Percentiles rank a stretch among this genome's conserved stretches.
phyloP scores from a whole-genome alignment of 2,113 vertebrate genomes.

The Malurus elegans region DNA sequence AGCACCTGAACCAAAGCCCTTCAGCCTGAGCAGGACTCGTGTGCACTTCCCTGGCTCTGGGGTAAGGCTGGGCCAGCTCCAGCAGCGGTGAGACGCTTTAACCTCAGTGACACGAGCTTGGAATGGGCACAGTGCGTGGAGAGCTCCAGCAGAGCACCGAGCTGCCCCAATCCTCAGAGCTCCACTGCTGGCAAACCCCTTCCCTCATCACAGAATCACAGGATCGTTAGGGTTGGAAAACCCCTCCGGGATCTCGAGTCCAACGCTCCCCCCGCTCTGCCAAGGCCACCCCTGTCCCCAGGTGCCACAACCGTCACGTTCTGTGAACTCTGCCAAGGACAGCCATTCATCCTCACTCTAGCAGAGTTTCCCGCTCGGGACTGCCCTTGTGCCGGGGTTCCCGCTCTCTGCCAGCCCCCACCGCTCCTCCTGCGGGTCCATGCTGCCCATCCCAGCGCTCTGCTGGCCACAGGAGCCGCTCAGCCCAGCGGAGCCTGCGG shows the following conservation, averaged over 20 bases:
- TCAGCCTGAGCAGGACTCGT: neutral
- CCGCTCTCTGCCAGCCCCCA: accelerated
- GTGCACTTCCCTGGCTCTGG: neutral
- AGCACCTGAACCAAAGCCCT: neutral
- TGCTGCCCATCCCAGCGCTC: accelerated
- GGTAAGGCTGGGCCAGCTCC: neutral
- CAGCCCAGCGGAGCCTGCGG: neutral
- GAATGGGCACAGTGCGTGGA: accelerated
- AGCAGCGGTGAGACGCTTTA: accelerated
- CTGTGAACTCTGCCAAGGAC: neutral
- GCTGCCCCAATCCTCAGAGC: neutral
- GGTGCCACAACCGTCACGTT: neutral
- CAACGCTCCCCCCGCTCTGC: neutral
- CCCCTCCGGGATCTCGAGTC: neutral
- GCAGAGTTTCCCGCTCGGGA: neutral
- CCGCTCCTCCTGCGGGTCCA: accelerated
- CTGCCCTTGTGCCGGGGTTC: neutral
- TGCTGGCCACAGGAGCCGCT: accelerated
- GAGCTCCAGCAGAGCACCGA: neutral
- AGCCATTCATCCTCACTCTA: accelerated
- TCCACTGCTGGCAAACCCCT: neutral
- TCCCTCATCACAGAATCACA: neutral
- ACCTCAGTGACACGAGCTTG: neutral
- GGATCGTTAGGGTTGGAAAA: neutral
- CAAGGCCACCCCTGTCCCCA: neutral